Evolutionary conservation across 2,797 vertebrate species (phyloP), one percentile per base, ranked within the genome.

Genomic region (Fistularia commersonii): DNA sequence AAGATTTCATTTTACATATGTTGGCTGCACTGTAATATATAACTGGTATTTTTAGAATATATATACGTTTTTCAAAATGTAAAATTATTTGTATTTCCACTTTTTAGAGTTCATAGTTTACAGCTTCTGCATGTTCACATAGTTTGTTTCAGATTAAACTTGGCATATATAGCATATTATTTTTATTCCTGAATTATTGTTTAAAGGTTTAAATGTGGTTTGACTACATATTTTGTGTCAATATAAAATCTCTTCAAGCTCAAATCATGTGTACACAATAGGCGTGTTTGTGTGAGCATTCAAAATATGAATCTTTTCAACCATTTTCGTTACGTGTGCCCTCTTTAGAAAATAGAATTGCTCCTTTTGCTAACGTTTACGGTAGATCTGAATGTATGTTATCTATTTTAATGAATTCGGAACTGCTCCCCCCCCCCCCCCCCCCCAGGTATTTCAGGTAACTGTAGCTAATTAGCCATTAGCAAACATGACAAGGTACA

Each of bases 61-160:
- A 10, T 10, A 11, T 38, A 38, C 8, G 11, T 11, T 3, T 0
- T 44, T 1, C 10, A 32, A 38, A 32, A 11, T 44, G 9, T 54
- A 10, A 75, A 8, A 9, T 31, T 11, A 9, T 57, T 36, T 49
- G 12, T 48, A 33, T 63, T 36, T 43, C 23, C 11, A 43, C 41
- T 51, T 62, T 45, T 53, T 37, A 8, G 66, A 64, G 63, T 57
- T 72, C 6, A 12, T 33, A 10, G 38, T 50, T 50, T 72, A 66
- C 57, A 67, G 44, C 8, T 38, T 50, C 12, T 62, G 55, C 23
- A 23, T 23, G 23, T 23, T 23, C 23, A 23, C 23, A 23, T 4
- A 4, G 23, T 23, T 23, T 39, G 14, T 57, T 32, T 6, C 6
- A 15, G 9, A 33, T 47, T 41, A 11, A 40, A 37, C 51, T 37